phyloP scores from a whole-genome alignment of 1,140 invertebrate species.

The Heliconius himera region DNA sequence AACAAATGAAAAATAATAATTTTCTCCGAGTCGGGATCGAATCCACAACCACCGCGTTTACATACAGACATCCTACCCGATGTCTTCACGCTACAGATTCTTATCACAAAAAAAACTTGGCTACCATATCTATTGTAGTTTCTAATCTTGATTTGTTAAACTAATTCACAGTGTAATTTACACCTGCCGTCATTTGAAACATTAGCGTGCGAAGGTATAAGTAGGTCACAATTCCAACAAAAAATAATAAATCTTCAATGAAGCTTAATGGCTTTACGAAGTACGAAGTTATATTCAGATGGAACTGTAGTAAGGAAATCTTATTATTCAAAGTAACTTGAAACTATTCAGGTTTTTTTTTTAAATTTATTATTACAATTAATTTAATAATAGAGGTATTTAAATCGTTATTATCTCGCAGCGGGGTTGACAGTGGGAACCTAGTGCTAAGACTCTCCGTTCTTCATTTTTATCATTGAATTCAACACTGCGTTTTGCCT shows the following conservation, averaged over 20 bases:
- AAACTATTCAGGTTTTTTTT: background rate
- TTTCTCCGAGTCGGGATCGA: too few relatives aligned
- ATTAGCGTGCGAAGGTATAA: background rate
- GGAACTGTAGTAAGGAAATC: background rate
- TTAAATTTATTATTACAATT: too few relatives aligned
- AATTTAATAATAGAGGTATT: too few relatives aligned
- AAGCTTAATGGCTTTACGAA: slow-evolving; percentile 3
- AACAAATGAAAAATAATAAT: too few relatives aligned
- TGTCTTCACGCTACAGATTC: background rate
- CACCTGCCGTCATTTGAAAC: background rate
- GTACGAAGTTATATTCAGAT: background rate
- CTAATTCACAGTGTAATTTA: slow-evolving; percentile 7
- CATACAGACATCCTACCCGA: too few relatives aligned
- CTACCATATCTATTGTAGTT: background rate
- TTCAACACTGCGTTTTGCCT: too few relatives aligned
- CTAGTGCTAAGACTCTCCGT: too few relatives aligned
- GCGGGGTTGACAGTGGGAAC: too few relatives aligned
- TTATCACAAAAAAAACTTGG: background rate
- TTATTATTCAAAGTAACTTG: background rate
- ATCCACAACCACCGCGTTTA: too few relatives aligned
- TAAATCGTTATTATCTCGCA: too few relatives aligned
- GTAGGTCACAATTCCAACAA: slow-evolving; percentile 12
- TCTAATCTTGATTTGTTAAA: slow-evolving; percentile 9
- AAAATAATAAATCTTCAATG: slow-evolving; percentile 13
- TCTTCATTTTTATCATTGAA: too few relatives aligned